A percentile compares a stretch with the other conserved stretches of the same genome.
phyloP scores from a whole-genome alignment of 2,113 vertebrate genomes.

The Rhinoderma darwinii region DNA sequence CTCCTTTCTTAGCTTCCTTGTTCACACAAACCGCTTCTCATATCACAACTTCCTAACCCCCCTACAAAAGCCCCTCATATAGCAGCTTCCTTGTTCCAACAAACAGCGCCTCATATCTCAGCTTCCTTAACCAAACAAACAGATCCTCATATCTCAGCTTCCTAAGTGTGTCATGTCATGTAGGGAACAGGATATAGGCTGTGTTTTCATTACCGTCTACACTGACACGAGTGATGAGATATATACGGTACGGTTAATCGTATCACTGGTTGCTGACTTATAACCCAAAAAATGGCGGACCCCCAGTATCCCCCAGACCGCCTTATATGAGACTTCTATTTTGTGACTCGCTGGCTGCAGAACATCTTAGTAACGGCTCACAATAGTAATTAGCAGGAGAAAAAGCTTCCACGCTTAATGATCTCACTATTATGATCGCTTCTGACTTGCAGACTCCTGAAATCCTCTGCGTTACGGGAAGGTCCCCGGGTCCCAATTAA shows the following conservation, averaged over 20 bases:
- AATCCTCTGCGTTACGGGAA: background rate
- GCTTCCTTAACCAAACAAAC: too few species aligned
- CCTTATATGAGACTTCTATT: background rate
- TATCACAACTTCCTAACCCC: too few species aligned
- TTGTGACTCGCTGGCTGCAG: background rate
- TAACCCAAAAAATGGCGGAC: background rate
- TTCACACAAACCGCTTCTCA: too few species aligned
- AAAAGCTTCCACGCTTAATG: conserved; percentile 47
- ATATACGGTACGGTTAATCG: too few species aligned
- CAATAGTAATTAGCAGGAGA: conserved; percentile 31
- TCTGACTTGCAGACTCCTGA: conserved; percentile 27
- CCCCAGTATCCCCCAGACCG: background rate
- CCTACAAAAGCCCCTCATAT: too few species aligned
- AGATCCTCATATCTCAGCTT: too few species aligned
- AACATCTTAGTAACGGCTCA: background rate
- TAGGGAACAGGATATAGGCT: too few species aligned
- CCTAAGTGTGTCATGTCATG: too few species aligned
- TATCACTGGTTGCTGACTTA: background rate
- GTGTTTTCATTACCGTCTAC: too few species aligned
- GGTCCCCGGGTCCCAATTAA: conserved; percentile 56
- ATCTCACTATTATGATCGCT: conserved; percentile 43
- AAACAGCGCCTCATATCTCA: too few species aligned
- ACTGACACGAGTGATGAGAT: background rate
- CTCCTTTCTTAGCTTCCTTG: too few species aligned
- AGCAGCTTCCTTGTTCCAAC: too few species aligned